Percentiles rank a stretch among this genome's conserved stretches.
phyloP scores from a whole-genome alignment of 2,797 vertebrate genomes.

The Emydoidea blandingii region DNA sequence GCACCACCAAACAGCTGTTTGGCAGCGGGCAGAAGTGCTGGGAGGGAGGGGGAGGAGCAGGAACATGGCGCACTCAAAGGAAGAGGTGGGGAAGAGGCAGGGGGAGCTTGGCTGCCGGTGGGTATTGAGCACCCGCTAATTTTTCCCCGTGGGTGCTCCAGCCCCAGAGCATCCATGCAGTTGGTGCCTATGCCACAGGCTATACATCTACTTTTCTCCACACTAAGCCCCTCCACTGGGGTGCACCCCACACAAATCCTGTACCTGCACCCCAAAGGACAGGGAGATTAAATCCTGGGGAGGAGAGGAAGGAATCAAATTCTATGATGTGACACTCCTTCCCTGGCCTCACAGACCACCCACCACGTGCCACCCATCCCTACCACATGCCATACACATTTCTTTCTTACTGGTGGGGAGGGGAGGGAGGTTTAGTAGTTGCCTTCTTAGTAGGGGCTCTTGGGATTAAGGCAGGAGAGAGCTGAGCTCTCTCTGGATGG shows the following conservation, averaged over 20 bases:
- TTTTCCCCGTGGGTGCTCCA: too few species aligned
- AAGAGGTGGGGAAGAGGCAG: too few species aligned
- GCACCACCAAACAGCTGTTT: too few species aligned
- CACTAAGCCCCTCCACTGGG: not conserved
- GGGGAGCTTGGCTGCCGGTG: too few species aligned
- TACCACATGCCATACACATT: not conserved
- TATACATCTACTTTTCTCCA: not conserved
- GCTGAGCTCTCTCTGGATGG: not conserved
- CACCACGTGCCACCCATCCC: not conserved
- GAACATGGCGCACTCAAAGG: too few species aligned
- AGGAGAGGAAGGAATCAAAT: too few species aligned
- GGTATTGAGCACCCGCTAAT: too few species aligned
- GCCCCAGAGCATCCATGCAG: too few species aligned
- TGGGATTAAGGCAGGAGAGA: not conserved
- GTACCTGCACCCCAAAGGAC: not conserved
- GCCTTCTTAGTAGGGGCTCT: not conserved
- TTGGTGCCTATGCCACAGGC: accelerated
- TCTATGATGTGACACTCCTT: not conserved
- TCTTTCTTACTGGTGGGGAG: not conserved
- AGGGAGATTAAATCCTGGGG: not conserved
- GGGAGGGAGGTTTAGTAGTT: not conserved
- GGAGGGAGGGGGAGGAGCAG: too few species aligned
- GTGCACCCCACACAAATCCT: not conserved
- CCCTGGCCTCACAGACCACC: accelerated
- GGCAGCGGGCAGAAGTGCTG: too few species aligned